phyloP scores from a whole-genome alignment of 2,797 vertebrate species.

The Diplodus sargus region DNA sequence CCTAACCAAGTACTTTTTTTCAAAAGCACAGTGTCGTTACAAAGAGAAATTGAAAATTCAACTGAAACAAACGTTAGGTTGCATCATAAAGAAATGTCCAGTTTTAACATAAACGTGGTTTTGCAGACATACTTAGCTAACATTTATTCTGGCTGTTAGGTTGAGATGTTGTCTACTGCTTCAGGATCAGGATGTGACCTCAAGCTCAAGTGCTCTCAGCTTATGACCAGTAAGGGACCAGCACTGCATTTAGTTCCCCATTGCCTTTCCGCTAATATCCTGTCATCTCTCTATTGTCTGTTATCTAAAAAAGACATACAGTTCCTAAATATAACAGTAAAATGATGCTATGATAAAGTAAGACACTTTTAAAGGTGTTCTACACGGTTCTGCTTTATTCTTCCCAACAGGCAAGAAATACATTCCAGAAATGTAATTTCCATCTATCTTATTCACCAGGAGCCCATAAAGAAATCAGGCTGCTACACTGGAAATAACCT shows the following conservation, averaged over 20 bases:
- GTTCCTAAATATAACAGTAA: neutral
- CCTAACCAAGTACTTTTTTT: no score
- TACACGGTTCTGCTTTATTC: conserved; percentile 39
- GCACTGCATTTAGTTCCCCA: neutral
- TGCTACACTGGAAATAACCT: conserved; percentile 78
- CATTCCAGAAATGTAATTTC: conserved; percentile 55
- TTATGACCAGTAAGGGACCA: neutral
- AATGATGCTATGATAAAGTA: neutral
- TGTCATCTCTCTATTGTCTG: neutral
- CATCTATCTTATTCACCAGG: conserved; percentile 67
- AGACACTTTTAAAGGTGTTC: conserved; percentile 36
- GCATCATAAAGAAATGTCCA: no score
- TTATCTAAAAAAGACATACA: neutral
- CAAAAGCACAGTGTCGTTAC: no score
- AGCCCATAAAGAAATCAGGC: conserved; percentile 64
- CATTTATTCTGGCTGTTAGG: no score
- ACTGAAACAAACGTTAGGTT: no score
- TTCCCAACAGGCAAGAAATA: conserved; percentile 43
- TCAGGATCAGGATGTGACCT: neutral
- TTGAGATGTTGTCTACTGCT: neutral
- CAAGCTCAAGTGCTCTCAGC: neutral
- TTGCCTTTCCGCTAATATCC: neutral
- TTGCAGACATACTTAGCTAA: no score
- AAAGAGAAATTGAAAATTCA: no score
- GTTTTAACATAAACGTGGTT: no score